Evolutionary conservation across 1,140 invertebrate species (phyloP).

Genomic region (Hormaphis cornu): DNA sequence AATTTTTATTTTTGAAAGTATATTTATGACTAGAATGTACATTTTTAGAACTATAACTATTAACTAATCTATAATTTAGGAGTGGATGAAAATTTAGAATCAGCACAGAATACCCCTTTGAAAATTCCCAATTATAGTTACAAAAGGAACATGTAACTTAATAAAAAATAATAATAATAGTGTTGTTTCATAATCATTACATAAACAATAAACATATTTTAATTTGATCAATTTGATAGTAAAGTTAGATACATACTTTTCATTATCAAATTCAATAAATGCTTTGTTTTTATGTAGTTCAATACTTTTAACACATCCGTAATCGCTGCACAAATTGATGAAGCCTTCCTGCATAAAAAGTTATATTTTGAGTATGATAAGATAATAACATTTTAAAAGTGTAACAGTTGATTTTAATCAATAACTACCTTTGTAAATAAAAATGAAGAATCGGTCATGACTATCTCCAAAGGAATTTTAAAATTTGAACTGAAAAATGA

Average conservation of each 20-base stretch:
- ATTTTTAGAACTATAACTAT: no score
- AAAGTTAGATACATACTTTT: background rate
- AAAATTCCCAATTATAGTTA: background rate
- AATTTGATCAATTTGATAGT: background rate
- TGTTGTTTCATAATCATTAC: background rate
- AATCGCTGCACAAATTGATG: background rate
- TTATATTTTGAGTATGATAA: no score
- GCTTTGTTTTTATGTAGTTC: background rate
- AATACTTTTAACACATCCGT: conserved; percentile 1
- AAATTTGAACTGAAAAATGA: no score
- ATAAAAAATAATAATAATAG: background rate
- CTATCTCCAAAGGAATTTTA: no score
- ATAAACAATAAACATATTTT: background rate
- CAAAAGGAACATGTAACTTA: background rate
- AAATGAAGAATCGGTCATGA: no score
- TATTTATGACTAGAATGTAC: no score
- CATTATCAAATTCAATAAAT: conserved; percentile 13
- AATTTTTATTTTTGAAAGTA: no score
- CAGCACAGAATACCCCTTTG: background rate
- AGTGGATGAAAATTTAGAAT: background rate
- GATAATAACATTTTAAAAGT: no score
- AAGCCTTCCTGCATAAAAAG: conserved; percentile 8
- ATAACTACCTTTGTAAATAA: no score
- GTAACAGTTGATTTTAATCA: no score
- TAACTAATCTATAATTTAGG: no score